Evolutionary conservation across 2,888 invertebrate genomes (phyloP).

Genomic region (Lasioglossum morio): DNA sequence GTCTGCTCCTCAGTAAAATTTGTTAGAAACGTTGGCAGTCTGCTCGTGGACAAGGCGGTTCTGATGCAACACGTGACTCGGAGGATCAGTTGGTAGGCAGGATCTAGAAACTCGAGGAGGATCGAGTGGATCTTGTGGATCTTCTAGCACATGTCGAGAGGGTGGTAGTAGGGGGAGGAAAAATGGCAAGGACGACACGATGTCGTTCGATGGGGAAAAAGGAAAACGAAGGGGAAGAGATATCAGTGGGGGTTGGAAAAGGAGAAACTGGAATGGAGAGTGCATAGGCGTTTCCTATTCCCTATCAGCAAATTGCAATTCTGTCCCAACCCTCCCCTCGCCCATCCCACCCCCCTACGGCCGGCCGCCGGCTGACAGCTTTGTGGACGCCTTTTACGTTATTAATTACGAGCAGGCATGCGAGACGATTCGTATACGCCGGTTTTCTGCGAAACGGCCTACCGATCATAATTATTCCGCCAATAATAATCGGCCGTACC

Average conservation of each 20-base stretch:
- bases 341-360: background rate
- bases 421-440: constrained; percentile 79
- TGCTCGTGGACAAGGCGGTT: background rate
- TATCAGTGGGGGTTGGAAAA: constrained; percentile 11
- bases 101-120: constrained; percentile 6
- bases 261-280: constrained; percentile 55
- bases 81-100: background rate
- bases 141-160: background rate
- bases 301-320: constrained; percentile 76
- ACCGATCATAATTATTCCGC: constrained; percentile 78
- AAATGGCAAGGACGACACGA: constrained; percentile 41
- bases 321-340: constrained; percentile 18
- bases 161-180: constrained; percentile 30
- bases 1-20: too few relatives aligned
- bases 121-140: background rate
- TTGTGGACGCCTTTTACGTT: constrained; percentile 80
- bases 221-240: constrained; percentile 28
- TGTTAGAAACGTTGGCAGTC: background rate
- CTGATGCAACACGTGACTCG: background rate
- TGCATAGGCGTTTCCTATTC: constrained; percentile 75
- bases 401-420: constrained; percentile 84
- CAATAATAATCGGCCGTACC: constrained; percentile 65
- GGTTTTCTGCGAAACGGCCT: constrained; percentile 73
- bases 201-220: constrained; percentile 36
- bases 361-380: constrained; percentile 75